phyloP scores from a whole-genome alignment of 2,797 vertebrate species.

The Remorina albescens region DNA sequence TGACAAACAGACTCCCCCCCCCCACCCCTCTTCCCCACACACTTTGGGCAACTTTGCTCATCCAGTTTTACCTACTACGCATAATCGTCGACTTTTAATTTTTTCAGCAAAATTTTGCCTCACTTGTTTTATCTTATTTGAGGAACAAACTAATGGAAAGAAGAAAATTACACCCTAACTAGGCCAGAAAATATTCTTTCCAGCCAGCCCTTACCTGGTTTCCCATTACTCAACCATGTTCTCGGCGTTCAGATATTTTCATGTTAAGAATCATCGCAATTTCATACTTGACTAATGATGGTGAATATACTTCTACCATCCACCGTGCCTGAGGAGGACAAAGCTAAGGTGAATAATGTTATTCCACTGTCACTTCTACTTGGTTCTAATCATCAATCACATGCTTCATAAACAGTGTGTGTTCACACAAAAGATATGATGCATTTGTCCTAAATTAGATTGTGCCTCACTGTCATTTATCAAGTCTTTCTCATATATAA shows the following conservation, averaged over 20 bases:
- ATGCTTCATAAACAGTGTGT: conserved; percentile 74
- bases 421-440: conserved; percentile 71
- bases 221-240: conserved; percentile 53
- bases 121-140: conserved; percentile 46
- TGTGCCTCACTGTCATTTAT: conserved; percentile 69
- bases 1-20: conserved; percentile 68
- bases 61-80: conserved; percentile 31
- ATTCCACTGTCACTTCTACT: conserved; percentile 76
- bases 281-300: conserved; percentile 70
- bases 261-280: conserved; percentile 61
- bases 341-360: conserved; percentile 77
- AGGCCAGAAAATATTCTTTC: conserved; percentile 61
- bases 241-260: conserved; percentile 52
- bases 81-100: conserved; percentile 40
- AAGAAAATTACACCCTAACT: conserved; percentile 49
- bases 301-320: conserved; percentile 57
- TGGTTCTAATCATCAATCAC: conserved; percentile 77
- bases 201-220: conserved; percentile 15
- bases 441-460: conserved; percentile 78
- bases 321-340: conserved; percentile 56
- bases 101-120: conserved; percentile 57
- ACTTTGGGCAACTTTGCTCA: conserved; percentile 55
- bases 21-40: conserved; percentile 12
- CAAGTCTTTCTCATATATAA: conserved; percentile 65
- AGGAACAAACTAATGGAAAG: conserved; percentile 45